Evolutionary conservation across 2,113 vertebrate genomes (phyloP).

Genomic region (Microtus richardsoni): DNA sequence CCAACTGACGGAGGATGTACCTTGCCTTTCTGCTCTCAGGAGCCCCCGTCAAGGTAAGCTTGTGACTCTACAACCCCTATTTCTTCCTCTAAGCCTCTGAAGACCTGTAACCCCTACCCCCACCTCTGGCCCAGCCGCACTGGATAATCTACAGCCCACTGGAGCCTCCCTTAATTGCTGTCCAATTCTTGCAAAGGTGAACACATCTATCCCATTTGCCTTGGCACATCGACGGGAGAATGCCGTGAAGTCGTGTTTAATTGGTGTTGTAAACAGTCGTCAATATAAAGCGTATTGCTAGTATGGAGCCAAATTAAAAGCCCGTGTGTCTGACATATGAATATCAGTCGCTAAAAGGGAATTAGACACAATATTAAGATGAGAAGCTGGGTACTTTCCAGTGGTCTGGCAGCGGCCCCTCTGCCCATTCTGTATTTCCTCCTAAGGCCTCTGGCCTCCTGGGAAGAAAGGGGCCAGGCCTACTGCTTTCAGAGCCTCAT

Average conservation of each 20-base stretch:
- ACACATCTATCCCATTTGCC: neutral
- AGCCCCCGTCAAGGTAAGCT: neutral
- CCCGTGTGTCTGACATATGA: neutral
- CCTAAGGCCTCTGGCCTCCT: neutral
- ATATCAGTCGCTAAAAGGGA: neutral
- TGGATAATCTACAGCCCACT: neutral
- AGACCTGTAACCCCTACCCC: neutral
- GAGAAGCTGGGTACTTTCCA: neutral
- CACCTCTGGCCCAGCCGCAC: neutral
- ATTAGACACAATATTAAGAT: neutral
- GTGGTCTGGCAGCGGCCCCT: neutral
- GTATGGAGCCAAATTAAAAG: neutral
- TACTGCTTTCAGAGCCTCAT: neutral
- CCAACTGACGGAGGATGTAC: neutral
- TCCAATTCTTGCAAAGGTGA: neutral
- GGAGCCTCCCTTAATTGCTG: neutral
- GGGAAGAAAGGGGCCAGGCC: neutral
- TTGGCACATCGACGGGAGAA: neutral
- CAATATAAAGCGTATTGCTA: neutral
- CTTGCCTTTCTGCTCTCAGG: fast-evolving
- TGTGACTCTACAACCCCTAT: neutral
- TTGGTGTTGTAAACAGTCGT: neutral
- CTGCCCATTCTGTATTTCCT: neutral
- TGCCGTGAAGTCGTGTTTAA: neutral
- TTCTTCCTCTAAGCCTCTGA: neutral